Evolutionary conservation across 23 tunicate genomes (phyloP).

Genomic region (Aplidium turbinatum): DNA sequence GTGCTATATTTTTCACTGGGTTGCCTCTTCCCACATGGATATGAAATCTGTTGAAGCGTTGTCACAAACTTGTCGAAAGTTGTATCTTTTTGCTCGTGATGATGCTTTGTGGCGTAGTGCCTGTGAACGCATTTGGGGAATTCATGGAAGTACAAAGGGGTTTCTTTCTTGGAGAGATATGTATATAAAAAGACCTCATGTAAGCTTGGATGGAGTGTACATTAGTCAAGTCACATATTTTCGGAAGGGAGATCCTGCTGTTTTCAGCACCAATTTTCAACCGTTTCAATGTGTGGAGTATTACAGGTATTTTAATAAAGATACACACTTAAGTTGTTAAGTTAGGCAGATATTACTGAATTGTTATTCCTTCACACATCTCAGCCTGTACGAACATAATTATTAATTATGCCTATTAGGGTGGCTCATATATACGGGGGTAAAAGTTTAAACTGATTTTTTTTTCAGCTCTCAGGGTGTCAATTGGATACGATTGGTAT

Average conservation of each 20-base stretch:
- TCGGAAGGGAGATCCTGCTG: slow-evolving; percentile 60
- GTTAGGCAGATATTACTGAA: too few relatives aligned
- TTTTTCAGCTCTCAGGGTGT: too few relatives aligned
- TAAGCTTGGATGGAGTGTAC: slow-evolving; percentile 56
- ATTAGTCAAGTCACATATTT: slow-evolving; percentile 64
- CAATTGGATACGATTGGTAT: too few relatives aligned
- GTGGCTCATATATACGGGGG: too few relatives aligned
- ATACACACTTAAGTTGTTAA: neutral
- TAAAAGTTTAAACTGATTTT: too few relatives aligned
- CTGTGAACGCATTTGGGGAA: slow-evolving; percentile 48
- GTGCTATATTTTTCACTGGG: slow-evolving; percentile 46
- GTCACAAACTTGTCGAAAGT: slow-evolving; percentile 45
- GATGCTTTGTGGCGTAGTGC: slow-evolving; percentile 41
- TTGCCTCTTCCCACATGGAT: slow-evolving; percentile 48
- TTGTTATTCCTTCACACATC: too few relatives aligned
- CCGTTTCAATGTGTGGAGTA: slow-evolving; percentile 71
- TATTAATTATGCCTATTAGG: too few relatives aligned
- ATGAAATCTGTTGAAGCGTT: slow-evolving; percentile 44
- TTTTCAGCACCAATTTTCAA: slow-evolving; percentile 13
- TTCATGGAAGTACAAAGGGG: neutral
- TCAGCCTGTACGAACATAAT: too few relatives aligned
- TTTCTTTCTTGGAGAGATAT: slow-evolving; percentile 36
- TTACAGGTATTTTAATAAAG: slow-evolving; percentile 43
- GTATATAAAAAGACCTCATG: slow-evolving; percentile 48
- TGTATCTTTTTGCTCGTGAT: slow-evolving; percentile 51